Evolutionary conservation across 92 coral and sea anemone species (phyloP), one percentile per base, ranked within the genome.

Genomic region (Actinernus sp.): DNA sequence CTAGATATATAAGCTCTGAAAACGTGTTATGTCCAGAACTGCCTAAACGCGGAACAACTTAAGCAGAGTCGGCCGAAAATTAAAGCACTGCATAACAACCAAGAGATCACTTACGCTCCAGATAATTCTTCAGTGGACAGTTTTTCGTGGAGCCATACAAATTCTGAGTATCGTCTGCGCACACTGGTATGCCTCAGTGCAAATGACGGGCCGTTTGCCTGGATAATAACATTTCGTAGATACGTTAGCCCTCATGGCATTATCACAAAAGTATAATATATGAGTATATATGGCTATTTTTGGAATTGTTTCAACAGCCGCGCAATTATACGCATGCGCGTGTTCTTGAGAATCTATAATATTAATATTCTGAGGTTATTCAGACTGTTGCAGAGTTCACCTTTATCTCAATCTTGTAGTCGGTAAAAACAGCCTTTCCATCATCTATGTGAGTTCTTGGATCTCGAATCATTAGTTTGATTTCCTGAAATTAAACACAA

Each of bases 121-220:
- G 51, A 12, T 1, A 49, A 1, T 32, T 49, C 45, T 12, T 73
- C 61, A 3, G 61, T 55, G 17, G n/a, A n/a, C n/a, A 86, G 88
- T 68, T 65, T 76, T 21, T 47, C 74, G 60, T 80, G 72, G 1
- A 86, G 84, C 92, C 92, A 86, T 10, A 68, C 49, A 61, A 80
- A 86, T 58, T 86, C 92, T 3, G 83, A 80, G 48, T 67, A 86
- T 21, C 92, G 57, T 80, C 92, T 74, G 53, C 88, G 75, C 50
- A 86, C 73, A 19, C 84, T 80, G 8, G 92, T 79, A 63, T 72
- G 73, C 38, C 72, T 67, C 29, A 84, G 45, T 48, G 87, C 76
- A 43, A 86, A 80, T 3, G 76, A 63, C 23, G 77, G 73, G 49
- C 51, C 54, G 8, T 67, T 61, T 27, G 75, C 82, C 92, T 86